A percentile compares a stretch with the other conserved stretches of the same genome.
Evolutionary conservation across 2,113 vertebrate genomes (phyloP).

Genomic region (Chaetops frenatus): DNA sequence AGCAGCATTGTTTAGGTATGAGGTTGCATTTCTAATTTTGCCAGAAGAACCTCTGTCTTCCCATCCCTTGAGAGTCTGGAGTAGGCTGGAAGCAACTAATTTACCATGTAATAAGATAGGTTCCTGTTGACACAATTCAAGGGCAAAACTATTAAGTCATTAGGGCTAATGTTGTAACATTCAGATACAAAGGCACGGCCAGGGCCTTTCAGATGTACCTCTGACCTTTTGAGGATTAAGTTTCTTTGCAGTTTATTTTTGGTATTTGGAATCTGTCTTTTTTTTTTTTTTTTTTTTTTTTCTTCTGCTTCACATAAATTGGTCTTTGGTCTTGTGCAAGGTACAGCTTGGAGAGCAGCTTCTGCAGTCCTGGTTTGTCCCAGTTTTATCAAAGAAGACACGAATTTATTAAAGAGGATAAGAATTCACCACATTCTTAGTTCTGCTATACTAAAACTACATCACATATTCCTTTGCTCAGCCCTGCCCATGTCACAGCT

Average conservation of each 20-base stretch:
- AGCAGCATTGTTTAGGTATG: not conserved
- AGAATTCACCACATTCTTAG: not conserved
- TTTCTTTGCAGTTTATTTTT: conserved; percentile 54
- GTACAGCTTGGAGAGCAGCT: not conserved
- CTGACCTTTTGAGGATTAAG: conserved; percentile 56
- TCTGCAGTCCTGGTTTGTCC: not conserved
- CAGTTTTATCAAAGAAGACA: not conserved
- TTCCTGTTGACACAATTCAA: conserved; percentile 52
- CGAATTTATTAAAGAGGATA: not conserved
- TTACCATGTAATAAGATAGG: conserved; percentile 56
- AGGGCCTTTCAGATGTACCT: conserved; percentile 31
- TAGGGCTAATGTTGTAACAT: conserved; percentile 57
- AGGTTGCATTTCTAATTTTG: not conserved
- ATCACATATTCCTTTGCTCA: not conserved
- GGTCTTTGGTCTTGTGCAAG: not conserved
- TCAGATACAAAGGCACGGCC: conserved; percentile 31
- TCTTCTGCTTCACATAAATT: not conserved
- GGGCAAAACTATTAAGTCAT: conserved; percentile 57
- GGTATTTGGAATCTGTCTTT: not conserved
- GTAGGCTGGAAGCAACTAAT: conserved; percentile 40
- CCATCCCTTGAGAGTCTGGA: not conserved
- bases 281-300: not conserved
- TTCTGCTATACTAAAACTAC: not conserved
- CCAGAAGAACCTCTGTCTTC: not conserved
- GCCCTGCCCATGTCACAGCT: not conserved